Conservation (phyloP, 2,888 invertebrate species). For the Peribatodes rhomboidaria region DNA sequence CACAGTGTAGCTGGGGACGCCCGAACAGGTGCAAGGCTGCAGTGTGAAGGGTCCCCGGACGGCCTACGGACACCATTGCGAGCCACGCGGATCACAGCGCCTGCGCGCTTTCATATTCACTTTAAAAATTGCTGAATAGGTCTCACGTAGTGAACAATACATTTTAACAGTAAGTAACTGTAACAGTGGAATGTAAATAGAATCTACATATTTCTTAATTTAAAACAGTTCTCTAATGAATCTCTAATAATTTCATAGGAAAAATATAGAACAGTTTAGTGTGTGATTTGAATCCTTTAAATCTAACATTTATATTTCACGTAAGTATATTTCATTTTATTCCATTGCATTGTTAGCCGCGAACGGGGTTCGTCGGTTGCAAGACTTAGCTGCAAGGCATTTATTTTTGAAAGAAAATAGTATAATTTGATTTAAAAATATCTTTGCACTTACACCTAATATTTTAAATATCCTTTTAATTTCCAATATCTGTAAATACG, state of each 20-base stretch:
- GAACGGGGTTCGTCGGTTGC: background rate
- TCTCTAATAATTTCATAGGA: background rate
- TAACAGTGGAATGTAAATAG: background rate
- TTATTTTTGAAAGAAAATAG: too few species aligned
- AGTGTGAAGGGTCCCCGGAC: too few species aligned
- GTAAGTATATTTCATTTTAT: background rate
- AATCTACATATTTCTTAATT: background rate
- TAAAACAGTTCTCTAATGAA: background rate
- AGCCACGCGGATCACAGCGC: too few species aligned
- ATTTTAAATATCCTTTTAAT: background rate
- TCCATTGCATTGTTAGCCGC: background rate
- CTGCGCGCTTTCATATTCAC: too few species aligned
- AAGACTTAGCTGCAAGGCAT: too few species aligned
- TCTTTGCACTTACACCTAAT: too few species aligned
- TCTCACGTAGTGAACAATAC: background rate
- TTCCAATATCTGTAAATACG: background rate
- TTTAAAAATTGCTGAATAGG: background rate
- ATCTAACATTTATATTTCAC: background rate
- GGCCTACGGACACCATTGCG: too few species aligned
- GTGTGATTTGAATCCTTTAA: background rate
- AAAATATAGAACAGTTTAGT: background rate
- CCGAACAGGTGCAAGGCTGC: too few species aligned
- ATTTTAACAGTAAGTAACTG: too few species aligned
- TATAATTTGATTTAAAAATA: too few species aligned
- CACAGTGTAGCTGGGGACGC: too few species aligned